Base-by-base conservation (phyloP, 2,797 vertebrate genomes). In the Brotula barbata region DNA sequence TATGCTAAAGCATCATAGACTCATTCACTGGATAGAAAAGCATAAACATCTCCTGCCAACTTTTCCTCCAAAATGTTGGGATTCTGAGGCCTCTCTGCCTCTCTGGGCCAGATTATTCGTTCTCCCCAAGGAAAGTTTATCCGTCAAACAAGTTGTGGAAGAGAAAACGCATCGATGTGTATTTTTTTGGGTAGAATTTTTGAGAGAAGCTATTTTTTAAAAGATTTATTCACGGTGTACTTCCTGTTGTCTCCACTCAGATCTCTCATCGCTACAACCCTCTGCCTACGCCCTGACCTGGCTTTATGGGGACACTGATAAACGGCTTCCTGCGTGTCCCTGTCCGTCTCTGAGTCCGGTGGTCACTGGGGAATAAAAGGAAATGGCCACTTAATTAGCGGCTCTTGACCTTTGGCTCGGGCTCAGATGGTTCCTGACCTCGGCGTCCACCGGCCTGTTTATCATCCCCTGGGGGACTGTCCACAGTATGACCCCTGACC, bases 1-100 rank as follows among this genome's bases (percentile, higher is more conserved):
- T 94, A 96, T 96, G 95, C 93, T 95, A 96, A 96, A 87, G 85
- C 77, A 68, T 85, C 87, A 88, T 67, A 34, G 85, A 83, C 90
- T 85, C 79, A 89, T 90, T 91, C 88, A 89, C 76, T 69, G 85
- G 79, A 89, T 82, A 89, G 81, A 86, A 90, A 92, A 89, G 92
- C 89, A 93, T 91, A 92, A 93, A 93, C 76, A 80, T 77, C 64
- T 71, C 68, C 43, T 15, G 40, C 40, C 81, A 79, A 92, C 67
- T 78, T 88, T 90, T 83, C 86, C 84, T 84, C 85, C 83, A 85
- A 89, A 90, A 86, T 58, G 63, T 82, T 70, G 59, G 51, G 43
- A 68, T 68, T 64, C 36, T 57, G 41, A 39, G 15, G 37, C 19
- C 17, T 51, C 17, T 9, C 3, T 45, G 13, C 51, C 50, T 51